A percentile compares a stretch with the other conserved stretches of the same genome.
Conservation (phyloP, 2,888 invertebrate genomes). For the Caenorhabditis virilis region DNA sequence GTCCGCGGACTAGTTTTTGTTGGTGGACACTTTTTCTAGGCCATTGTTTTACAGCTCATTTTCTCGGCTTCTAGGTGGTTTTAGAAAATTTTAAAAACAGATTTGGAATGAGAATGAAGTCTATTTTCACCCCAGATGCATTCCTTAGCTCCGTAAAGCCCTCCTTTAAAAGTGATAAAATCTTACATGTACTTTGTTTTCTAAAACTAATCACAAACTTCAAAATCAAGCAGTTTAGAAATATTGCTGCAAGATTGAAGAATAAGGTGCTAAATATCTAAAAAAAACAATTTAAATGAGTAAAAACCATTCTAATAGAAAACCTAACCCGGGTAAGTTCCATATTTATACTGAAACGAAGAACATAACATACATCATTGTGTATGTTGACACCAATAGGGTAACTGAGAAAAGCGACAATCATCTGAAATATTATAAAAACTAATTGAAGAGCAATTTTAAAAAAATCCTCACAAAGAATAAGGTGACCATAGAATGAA, state of each 20-base stretch:
- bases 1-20: too few species aligned
- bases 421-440: conserved; percentile 24
- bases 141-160: too few species aligned
- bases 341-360: conserved; percentile 28
- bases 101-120: too few species aligned
- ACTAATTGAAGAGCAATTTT: too few species aligned
- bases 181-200: conserved; percentile 19
- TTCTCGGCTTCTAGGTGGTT: too few species aligned
- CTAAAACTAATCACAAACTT: conserved; percentile 26
- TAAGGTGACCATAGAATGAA: conserved; percentile 11
- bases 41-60: too few species aligned
- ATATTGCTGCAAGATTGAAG: conserved; percentile 25
- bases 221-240: conserved; percentile 28
- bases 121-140: too few species aligned
- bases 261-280: conserved; percentile 27
- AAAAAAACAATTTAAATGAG: background rate
- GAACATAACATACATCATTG: conserved; percentile 28
- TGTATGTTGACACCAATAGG: conserved; percentile 24
- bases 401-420: conserved; percentile 26
- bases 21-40: too few species aligned
- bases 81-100: too few species aligned
- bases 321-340: conserved; percentile 17
- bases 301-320: background rate
- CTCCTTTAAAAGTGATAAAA: too few species aligned
- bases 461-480: conserved; percentile 13